These are phyloP conservation scores for Hylomyscus alleni DNA, from an alignment of 2,797 vertebrate genomes.

Conservation along the genomic window DNA sequence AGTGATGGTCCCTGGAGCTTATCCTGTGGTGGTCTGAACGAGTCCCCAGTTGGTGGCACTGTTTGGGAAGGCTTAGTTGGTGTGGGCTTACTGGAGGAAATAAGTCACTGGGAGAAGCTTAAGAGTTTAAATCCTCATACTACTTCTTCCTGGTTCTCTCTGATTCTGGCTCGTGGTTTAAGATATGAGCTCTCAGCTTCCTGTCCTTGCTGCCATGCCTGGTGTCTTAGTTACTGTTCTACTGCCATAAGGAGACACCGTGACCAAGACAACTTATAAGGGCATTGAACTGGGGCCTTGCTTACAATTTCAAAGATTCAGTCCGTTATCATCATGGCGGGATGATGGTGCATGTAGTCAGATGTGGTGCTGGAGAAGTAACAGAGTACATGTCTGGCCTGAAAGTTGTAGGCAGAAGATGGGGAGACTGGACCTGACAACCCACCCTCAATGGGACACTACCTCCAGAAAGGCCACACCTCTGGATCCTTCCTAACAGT, in stretches of 20 bases:
- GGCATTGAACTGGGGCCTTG: not conserved
- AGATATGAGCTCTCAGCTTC: not conserved
- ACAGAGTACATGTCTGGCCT: not conserved
- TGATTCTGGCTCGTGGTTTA: not conserved
- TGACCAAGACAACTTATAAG: not conserved
- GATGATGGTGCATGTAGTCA: not conserved
- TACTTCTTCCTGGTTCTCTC: not conserved
- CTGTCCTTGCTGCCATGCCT: not conserved
- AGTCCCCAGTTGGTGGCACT: not conserved
- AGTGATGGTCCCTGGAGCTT: not conserved
- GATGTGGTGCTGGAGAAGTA: not conserved
- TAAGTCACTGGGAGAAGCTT: not conserved
- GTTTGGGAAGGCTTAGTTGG: not conserved
- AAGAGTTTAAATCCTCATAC: not conserved
- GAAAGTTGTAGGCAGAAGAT: not conserved
- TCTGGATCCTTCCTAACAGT: not conserved
- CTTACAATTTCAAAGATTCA: not conserved
- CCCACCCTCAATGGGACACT: not conserved
- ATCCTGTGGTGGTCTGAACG: not conserved
- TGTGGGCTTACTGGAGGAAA: not conserved
- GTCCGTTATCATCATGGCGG: not conserved
- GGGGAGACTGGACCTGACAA: not conserved
- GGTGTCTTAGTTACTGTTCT: too few relatives aligned
- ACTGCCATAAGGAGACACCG: not conserved
- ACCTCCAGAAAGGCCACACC: not conserved